Evolutionary conservation across 2,888 invertebrate species (phyloP).

Genomic region (Eretmocerus hayati): DNA sequence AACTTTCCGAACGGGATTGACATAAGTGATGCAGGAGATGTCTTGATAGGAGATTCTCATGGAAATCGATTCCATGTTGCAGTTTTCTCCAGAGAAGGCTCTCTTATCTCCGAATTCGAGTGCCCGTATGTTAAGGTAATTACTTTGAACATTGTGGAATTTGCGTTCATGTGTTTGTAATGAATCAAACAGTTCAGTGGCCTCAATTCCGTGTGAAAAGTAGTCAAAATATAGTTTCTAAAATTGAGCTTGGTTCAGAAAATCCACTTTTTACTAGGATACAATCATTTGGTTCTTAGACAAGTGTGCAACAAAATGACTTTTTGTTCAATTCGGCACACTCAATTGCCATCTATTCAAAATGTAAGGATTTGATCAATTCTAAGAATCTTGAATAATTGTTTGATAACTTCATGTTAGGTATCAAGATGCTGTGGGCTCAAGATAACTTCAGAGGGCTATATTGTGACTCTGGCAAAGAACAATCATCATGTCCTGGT

Average conservation of each 20-base stretch:
- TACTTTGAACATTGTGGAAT: neutral
- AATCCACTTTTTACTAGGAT: no score
- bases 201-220: no score
- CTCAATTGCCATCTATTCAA: no score
- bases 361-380: no score
- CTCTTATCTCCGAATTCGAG: constrained; percentile 85
- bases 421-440: constrained; percentile 96
- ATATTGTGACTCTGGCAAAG: constrained; percentile 93
- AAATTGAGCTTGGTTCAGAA: no score
- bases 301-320: no score
- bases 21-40: constrained; percentile 94
- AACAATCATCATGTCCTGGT: constrained; percentile 98
- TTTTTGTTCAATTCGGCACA: no score
- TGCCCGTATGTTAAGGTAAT: constrained; percentile 93
- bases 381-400: no score
- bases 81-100: constrained; percentile 85
- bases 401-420: constrained; percentile 53
- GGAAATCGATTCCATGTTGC: constrained; percentile 97
- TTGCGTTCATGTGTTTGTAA: no score
- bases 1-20: constrained; percentile 98
- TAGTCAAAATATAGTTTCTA: no score
- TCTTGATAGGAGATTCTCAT: constrained; percentile 93
- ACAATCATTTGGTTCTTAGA: no score
- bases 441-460: constrained; percentile 94
- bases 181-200: no score